Percentiles rank a stretch among this genome's conserved stretches.
Evolutionary conservation across 2,797 vertebrate species (phyloP).

Genomic region (Salarias fasciatus): DNA sequence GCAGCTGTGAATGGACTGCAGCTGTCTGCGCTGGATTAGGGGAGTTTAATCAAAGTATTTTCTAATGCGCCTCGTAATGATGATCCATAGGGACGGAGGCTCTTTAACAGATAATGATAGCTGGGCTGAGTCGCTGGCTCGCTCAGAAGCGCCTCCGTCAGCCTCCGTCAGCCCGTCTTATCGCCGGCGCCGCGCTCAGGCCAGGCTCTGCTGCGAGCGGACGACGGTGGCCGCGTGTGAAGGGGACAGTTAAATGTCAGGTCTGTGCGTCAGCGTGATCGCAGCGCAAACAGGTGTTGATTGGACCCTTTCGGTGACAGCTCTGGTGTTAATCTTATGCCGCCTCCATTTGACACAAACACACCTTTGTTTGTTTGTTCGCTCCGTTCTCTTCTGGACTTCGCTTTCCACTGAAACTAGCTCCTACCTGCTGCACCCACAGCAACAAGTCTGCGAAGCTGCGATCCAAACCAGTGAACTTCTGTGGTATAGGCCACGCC

Average conservation of each 20-base stretch:
- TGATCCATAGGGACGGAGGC: slow-evolving; percentile 93
- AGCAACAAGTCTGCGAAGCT: too few relatives aligned
- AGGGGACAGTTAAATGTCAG: slow-evolving; percentile 41
- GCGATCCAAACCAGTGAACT: too few relatives aligned
- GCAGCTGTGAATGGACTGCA: slow-evolving; percentile 97
- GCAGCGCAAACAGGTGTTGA: slow-evolving; percentile 64
- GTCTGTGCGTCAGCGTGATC: slow-evolving; percentile 30
- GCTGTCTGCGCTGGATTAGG: slow-evolving; percentile 98
- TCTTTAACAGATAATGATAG: slow-evolving; percentile 99
- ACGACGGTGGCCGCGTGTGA: slow-evolving; percentile 31
- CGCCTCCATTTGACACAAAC: slow-evolving; percentile 39
- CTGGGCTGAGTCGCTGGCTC: slow-evolving; percentile 92
- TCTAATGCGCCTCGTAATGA: slow-evolving; percentile 98
- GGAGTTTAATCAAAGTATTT: slow-evolving; percentile 99
- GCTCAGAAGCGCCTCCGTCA: slow-evolving; percentile 73
- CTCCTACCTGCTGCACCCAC: too few relatives aligned
- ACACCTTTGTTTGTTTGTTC: slow-evolving; percentile 55
- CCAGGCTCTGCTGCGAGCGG: too few relatives aligned
- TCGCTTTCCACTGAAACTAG: too few relatives aligned
- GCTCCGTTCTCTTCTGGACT: slow-evolving; percentile 21
- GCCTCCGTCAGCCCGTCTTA: slow-evolving; percentile 56
- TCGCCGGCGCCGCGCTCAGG: slow-evolving; percentile 11
- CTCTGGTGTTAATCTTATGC: slow-evolving; percentile 62
- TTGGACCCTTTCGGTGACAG: slow-evolving; percentile 48
- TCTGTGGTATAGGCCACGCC: too few relatives aligned